A percentile compares a stretch with the other conserved stretches of the same genome.
Conservation (phyloP, 2,113 vertebrate genomes). For the Zeus faber region DNA sequence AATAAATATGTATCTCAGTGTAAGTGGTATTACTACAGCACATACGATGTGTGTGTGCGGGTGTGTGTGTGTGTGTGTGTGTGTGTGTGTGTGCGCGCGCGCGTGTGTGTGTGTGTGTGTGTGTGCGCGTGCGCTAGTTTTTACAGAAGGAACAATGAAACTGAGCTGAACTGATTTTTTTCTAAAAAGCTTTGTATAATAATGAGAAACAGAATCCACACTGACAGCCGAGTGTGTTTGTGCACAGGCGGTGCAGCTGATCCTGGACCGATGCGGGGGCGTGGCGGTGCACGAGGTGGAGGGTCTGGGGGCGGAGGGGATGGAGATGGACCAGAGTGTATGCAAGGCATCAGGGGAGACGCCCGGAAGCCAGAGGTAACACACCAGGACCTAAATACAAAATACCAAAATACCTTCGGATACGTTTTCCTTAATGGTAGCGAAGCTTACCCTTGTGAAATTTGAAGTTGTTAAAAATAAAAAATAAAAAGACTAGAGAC, state of each 20-base stretch:
- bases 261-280: conserved; percentile 82
- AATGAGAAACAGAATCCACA: no score
- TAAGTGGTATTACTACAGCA: not conserved
- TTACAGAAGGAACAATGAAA: no score
- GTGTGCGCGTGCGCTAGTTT: not conserved
- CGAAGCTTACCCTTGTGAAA: no score
- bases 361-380: conserved; percentile 77
- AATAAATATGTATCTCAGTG: not conserved
- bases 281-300: conserved; percentile 56
- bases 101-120: not conserved
- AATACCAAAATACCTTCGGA: no score
- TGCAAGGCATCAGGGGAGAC: conserved; percentile 81
- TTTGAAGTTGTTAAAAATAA: no score
- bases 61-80: not conserved
- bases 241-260: conserved; percentile 79
- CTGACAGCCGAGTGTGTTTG: not conserved
- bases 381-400: no score
- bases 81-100: not conserved
- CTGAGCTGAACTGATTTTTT: no score
- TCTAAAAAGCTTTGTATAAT: no score
- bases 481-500: no score
- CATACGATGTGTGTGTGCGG: not conserved
- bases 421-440: no score
- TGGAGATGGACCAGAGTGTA: conserved; percentile 66
- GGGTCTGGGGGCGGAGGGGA: conserved; percentile 45